These are phyloP conservation scores for Hydraecia micacea DNA, from an alignment of 2,888 invertebrate genomes.

Conservation along the genomic window DNA sequence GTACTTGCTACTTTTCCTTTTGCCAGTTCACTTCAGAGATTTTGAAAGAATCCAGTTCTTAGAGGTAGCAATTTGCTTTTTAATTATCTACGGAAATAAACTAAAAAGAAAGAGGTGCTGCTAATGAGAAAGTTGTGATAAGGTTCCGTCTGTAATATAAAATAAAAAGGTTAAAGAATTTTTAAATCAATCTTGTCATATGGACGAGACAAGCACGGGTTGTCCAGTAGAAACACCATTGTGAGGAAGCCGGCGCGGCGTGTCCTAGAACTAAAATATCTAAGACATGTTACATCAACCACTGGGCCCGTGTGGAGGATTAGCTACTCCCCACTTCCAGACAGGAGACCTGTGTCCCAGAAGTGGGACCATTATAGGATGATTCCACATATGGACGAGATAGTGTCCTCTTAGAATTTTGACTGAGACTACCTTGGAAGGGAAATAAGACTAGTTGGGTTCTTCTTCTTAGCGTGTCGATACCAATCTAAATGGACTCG, in stretches of 20 bases:
- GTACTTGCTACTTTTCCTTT: constrained; percentile 8
- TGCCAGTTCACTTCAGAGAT: constrained; percentile 17
- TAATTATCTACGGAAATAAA: constrained; percentile 31
- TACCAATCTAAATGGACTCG: no score
- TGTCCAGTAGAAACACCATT: no score
- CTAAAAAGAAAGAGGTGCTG: neutral
- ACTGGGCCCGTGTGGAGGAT: neutral
- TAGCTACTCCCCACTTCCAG: neutral
- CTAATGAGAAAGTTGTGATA: constrained; percentile 17
- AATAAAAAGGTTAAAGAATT: neutral
- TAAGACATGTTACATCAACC: neutral
- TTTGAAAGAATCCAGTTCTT: constrained; percentile 27
- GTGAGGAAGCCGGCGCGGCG: neutral
- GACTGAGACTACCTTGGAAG: no score
- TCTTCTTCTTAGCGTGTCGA: no score
- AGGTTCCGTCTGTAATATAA: neutral
- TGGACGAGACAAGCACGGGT: neutral
- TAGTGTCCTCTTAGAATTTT: neutral
- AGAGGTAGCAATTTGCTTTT: constrained; percentile 28
- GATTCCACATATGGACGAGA: neutral
- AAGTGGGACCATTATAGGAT: neutral
- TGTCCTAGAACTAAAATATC: neutral
- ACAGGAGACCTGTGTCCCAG: neutral
- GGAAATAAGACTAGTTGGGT: neutral
- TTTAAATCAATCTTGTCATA: neutral